A percentile compares a stretch with the other conserved stretches of the same genome.
Evolutionary conservation across 2,888 invertebrate species (phyloP).

Genomic region (Phalera bucephala): DNA sequence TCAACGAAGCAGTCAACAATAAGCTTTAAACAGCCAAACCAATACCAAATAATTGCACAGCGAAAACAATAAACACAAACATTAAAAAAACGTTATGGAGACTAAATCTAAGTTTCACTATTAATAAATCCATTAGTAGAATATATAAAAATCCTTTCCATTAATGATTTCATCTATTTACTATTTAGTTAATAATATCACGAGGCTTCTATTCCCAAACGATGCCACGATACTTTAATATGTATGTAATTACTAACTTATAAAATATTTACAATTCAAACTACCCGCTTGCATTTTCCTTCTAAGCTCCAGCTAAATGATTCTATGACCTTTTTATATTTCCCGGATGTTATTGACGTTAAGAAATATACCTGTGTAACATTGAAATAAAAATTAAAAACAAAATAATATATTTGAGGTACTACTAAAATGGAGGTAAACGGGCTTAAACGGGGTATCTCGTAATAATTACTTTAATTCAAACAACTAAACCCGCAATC

Average conservation of each 20-base stretch:
- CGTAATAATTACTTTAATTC: conserved; percentile 29
- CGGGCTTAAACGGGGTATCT: conserved; percentile 42
- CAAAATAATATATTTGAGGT: conserved; percentile 79
- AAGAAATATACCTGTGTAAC: conserved; percentile 55
- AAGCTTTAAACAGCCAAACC: conserved; percentile 64
- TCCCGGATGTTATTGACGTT: conserved; percentile 39
- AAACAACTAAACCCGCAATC: conserved; percentile 38
- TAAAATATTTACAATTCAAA: conserved; percentile 75
- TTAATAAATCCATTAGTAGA: conserved; percentile 80
- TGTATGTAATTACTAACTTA: conserved; percentile 67
- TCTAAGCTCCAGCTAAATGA: conserved; percentile 70
- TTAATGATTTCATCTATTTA: conserved; percentile 81
- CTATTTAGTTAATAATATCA: conserved; percentile 82
- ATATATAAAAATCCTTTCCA: conserved; percentile 82
- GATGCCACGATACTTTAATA: conserved; percentile 71
- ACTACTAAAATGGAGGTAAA: conserved; percentile 71
- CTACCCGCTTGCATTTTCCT: conserved; percentile 74
- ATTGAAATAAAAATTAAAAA: conserved; percentile 75
- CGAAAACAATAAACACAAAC: conserved; percentile 79
- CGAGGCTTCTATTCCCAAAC: conserved; percentile 73
- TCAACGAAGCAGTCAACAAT: conserved; percentile 67
- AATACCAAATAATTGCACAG: conserved; percentile 73
- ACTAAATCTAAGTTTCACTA: conserved; percentile 79
- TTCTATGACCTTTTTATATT: conserved; percentile 31
- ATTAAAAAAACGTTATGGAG: conserved; percentile 59